phyloP scores from a whole-genome alignment of 2,113 vertebrate genomes.

The Prinia subflava region DNA sequence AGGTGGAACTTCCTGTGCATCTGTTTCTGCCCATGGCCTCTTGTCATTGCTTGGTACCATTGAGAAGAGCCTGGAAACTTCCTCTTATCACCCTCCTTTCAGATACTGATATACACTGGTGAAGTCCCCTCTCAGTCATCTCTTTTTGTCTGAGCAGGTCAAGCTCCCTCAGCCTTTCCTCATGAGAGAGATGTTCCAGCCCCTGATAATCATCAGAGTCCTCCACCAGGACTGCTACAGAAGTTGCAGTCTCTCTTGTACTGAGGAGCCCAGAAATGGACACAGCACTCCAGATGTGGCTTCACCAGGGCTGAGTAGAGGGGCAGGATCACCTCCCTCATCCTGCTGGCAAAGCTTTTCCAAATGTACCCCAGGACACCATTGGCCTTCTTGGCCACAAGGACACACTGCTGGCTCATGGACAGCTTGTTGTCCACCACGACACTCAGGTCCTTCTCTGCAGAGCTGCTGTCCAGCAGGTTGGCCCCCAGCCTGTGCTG shows the following conservation, averaged over 20 bases:
- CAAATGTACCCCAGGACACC: too few species aligned
- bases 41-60: background rate
- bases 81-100: background rate
- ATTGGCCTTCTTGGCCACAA: background rate
- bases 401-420: background rate
- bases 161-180: background rate
- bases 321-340: background rate
- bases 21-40: background rate
- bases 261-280: background rate
- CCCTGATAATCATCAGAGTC: background rate
- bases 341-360: background rate
- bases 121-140: background rate
- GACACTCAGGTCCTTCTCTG: fast-evolving
- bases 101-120: background rate
- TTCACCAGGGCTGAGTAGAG: background rate
- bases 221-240: background rate
- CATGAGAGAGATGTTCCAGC: background rate
- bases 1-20: background rate
- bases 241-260: too few species aligned
- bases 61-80: background rate
- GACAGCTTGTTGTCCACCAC: background rate
- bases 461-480: background rate
- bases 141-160: background rate
- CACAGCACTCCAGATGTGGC: background rate
- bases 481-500: fast-evolving